Base-by-base conservation (phyloP, 2,797 vertebrate genomes). In the Pteropus rufus region DNA sequence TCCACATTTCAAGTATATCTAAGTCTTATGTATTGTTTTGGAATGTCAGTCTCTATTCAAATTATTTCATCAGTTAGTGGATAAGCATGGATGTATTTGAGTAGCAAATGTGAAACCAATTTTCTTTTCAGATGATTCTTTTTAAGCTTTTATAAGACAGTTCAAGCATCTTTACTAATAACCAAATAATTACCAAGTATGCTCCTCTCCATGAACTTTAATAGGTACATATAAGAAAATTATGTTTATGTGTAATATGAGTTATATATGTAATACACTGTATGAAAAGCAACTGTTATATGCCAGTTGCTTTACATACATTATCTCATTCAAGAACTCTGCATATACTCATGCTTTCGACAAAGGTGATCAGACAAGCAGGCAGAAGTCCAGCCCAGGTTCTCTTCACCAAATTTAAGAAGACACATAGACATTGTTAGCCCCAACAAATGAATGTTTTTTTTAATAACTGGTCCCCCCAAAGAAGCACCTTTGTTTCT, bases 91-190 rank as follows among this genome's bases (percentile, higher is more conserved):
- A 15, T 88, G 34, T 81, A 92, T 76, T 31, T 92, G 24, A 46
- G 24, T 15, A 95, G 23, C 56, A 83, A 94, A 94, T 18, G 29
- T 86, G 12, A 44, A 79, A 72, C 44, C 4, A 62, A 15, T 91
- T 94, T 94, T 94, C 58, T 83, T 92, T 77, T 49, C 23, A 83
- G 62, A 92, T 41, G 2, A 91, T 58, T 96, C 19, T 65, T 87
- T 92, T 89, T 23, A 88, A 93, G 67, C 34, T 65, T 93, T 58
- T 90, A 56, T 26, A 69, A 70, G n/a, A 18, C 29, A 86, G 9
- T 54, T 80, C 92, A 90, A 94, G 34, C 26, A 83, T 90, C 56
- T 90, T 97, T 93, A 77, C 8, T 92, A 44, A 77, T 87, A 93
- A 64, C 34, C 36, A 73, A 87, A 65, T 89, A 31, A 67, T 52